These are phyloP conservation scores for Dolomedes plantarius DNA, from an alignment of 2,888 invertebrate genomes.

Conservation along the genomic window DNA sequence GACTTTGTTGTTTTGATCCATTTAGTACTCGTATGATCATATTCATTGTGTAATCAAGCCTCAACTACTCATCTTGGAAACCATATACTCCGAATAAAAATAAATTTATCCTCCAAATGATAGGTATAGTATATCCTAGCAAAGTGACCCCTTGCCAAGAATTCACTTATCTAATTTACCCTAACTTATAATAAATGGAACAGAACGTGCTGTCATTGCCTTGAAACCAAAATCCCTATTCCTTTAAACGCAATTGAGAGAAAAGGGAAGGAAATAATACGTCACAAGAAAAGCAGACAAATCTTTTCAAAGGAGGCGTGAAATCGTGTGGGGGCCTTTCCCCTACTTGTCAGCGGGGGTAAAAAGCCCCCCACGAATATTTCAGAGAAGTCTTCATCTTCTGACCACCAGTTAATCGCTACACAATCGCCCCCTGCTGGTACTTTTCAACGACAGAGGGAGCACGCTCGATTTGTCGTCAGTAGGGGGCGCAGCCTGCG, in stretches of 20 bases:
- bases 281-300: slow-evolving; percentile 26
- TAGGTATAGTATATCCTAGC: no score
- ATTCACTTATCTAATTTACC: background rate
- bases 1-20: no score
- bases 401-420: slow-evolving; percentile 66
- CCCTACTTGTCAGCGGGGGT: slow-evolving; percentile 32
- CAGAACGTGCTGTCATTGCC: background rate
- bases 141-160: background rate
- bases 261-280: slow-evolving; percentile 17
- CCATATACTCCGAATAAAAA: no score
- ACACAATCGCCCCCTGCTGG: slow-evolving; percentile 50
- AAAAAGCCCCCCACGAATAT: slow-evolving; percentile 29
- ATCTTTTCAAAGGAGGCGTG: slow-evolving; percentile 54
- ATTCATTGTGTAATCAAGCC: no score
- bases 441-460: slow-evolving; percentile 50
- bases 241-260: background rate
- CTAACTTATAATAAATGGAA: background rate
- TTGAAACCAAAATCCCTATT: background rate
- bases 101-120: no score
- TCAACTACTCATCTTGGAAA: no score
- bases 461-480: slow-evolving; percentile 16
- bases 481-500: slow-evolving; percentile 29
- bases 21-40: no score
- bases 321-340: slow-evolving; percentile 24
- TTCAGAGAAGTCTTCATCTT: slow-evolving; percentile 62